Conservation (phyloP, 2,113 vertebrate genomes). For the Dissostichus mawsoni region DNA sequence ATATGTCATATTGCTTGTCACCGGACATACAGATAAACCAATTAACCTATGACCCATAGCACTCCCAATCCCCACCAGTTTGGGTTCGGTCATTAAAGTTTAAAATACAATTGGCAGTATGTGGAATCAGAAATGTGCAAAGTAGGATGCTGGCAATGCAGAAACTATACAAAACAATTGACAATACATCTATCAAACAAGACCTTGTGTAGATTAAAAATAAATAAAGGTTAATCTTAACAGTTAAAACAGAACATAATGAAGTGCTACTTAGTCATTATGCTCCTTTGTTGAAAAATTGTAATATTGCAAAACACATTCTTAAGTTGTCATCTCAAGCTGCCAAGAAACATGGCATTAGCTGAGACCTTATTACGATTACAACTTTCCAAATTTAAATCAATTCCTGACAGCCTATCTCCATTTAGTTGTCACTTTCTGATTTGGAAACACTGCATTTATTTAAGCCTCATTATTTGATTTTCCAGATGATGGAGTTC, state of each 20-base stretch:
- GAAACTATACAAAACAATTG: neutral
- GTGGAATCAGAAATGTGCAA: neutral
- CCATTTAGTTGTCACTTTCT: constrained; percentile 19
- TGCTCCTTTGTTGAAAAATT: neutral
- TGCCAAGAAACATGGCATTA: constrained; percentile 4
- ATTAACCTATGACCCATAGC: neutral
- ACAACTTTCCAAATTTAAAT: constrained; percentile 1
- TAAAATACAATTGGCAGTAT: neutral
- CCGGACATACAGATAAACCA: neutral
- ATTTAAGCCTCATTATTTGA: constrained; percentile 6
- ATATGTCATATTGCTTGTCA: neutral
- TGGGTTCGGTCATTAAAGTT: neutral
- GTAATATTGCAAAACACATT: constrained; percentile 12
- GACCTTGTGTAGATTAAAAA: neutral
- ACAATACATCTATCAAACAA: neutral
- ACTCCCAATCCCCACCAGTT: neutral
- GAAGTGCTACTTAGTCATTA: neutral
- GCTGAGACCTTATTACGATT: constrained; percentile 19
- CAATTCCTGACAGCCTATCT: neutral
- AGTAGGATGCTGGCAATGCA: neutral
- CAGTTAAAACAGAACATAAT: neutral
- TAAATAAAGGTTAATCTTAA: neutral
- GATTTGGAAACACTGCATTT: neutral
- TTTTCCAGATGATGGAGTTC: constrained; percentile 23
- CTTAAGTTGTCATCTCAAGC: neutral